Evolutionary conservation across 1,140 invertebrate genomes (phyloP).

Genomic region (Microplitis demolitor): DNA sequence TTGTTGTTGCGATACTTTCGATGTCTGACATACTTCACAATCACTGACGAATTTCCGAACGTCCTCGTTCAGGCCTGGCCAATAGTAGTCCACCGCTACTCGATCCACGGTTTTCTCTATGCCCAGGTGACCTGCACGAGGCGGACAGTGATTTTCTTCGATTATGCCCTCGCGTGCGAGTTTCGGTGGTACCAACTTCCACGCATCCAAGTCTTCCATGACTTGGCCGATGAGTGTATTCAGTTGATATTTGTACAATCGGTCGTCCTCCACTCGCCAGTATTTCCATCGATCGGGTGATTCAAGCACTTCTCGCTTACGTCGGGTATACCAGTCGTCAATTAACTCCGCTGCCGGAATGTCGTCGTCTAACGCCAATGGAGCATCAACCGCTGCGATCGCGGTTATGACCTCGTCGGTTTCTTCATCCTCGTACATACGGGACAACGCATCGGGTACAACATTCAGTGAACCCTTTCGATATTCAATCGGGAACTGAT

Average conservation of each 20-base stretch:
- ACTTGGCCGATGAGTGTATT: background rate
- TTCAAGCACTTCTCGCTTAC: no score
- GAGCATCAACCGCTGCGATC: no score
- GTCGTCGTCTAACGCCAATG: no score
- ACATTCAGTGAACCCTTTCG: slow-evolving; percentile 29
- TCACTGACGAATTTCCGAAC: slow-evolving; percentile 22
- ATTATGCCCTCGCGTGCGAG: slow-evolving; percentile 14
- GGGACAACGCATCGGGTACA: slow-evolving; percentile 35
- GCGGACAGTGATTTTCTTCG: slow-evolving; percentile 28
- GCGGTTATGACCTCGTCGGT: background rate
- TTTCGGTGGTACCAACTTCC: slow-evolving; percentile 17
- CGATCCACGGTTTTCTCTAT: slow-evolving; percentile 32
- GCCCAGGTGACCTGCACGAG: slow-evolving; percentile 19
- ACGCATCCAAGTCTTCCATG: background rate
- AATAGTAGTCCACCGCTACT: slow-evolving; percentile 23
- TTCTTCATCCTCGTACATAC: slow-evolving; percentile 19
- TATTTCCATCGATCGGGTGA: background rate
- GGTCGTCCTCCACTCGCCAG: background rate
- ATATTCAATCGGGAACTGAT: slow-evolving; percentile 26
- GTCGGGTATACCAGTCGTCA: no score
- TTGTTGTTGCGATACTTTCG: slow-evolving; percentile 40
- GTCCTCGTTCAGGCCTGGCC: background rate
- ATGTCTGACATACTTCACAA: slow-evolving; percentile 37
- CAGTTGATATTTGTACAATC: no score
- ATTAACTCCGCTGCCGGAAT: no score